phyloP scores from a whole-genome alignment of 1,140 invertebrate species.

The Theocolax elegans region DNA sequence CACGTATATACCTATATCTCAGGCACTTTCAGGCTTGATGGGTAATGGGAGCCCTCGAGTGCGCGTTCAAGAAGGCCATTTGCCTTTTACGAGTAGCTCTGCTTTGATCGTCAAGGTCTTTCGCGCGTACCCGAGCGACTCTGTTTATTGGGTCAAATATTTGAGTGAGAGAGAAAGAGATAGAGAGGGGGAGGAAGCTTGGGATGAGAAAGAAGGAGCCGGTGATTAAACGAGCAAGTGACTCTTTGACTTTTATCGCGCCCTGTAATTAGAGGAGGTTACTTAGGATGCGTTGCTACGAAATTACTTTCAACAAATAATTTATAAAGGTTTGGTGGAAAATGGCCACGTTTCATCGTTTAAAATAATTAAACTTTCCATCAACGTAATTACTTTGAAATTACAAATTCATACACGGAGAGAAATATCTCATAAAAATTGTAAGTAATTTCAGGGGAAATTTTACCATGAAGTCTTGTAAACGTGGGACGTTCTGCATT shows the following conservation, averaged over 20 bases:
- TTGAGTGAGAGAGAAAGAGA: conserved; percentile 9
- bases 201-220: no score
- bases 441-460: no score
- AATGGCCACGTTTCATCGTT: no score
- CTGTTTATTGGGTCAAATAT: conserved; percentile 39
- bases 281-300: no score
- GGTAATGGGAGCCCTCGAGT: conserved; percentile 24
- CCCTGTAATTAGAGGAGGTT: neutral
- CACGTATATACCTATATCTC: neutral
- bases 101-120: conserved; percentile 27
- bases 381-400: no score
- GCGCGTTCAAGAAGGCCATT: conserved; percentile 28
- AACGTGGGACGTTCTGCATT: no score
- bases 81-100: conserved; percentile 29
- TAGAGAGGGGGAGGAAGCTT: conserved; percentile 23
- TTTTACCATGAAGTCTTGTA: no score
- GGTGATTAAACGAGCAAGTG: neutral
- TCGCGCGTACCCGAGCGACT: neutral
- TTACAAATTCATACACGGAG: no score
- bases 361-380: no score
- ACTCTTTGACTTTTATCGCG: neutral
- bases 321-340: no score
- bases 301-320: no score
- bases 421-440: no score
- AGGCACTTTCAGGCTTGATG: neutral